Evolutionary conservation across 1,140 invertebrate genomes (phyloP).

Genomic region (Lysiphlebus fabarum): DNA sequence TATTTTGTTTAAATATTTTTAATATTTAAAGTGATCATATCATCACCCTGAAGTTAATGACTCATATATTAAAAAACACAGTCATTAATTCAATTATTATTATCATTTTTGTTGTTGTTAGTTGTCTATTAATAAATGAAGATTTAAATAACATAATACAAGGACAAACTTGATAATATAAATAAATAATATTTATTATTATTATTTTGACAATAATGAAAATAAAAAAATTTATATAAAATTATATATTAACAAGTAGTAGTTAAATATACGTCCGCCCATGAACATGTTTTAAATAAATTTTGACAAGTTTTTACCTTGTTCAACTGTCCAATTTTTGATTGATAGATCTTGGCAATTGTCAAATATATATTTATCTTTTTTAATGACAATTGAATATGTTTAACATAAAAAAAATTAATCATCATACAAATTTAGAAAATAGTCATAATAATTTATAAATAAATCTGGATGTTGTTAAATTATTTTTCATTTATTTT

Average conservation of each 20-base stretch:
- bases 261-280: not conserved
- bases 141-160: slow-evolving; percentile 32
- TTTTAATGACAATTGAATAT: no score
- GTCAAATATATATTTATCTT: no score
- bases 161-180: slow-evolving; percentile 30
- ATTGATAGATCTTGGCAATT: slow-evolving; percentile 20
- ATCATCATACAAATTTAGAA: no score
- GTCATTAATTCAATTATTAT: slow-evolving; percentile 36
- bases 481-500: no score
- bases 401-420: no score
- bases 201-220: not conserved
- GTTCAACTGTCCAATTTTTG: slow-evolving; percentile 18
- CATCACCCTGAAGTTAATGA: slow-evolving; percentile 32
- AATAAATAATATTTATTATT: slow-evolving; percentile 4
- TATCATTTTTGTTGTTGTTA: no score
- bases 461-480: no score
- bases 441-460: no score
- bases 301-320: slow-evolving; percentile 22
- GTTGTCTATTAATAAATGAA: slow-evolving; percentile 36
- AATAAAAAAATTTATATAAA: no score
- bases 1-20: not conserved
- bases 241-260: not conserved
- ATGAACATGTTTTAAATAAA: slow-evolving; percentile 16
- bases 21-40: slow-evolving; percentile 18
- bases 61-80: slow-evolving; percentile 25